phyloP scores from a whole-genome alignment of 1,140 invertebrate species.

The Riptortus pedestris region DNA sequence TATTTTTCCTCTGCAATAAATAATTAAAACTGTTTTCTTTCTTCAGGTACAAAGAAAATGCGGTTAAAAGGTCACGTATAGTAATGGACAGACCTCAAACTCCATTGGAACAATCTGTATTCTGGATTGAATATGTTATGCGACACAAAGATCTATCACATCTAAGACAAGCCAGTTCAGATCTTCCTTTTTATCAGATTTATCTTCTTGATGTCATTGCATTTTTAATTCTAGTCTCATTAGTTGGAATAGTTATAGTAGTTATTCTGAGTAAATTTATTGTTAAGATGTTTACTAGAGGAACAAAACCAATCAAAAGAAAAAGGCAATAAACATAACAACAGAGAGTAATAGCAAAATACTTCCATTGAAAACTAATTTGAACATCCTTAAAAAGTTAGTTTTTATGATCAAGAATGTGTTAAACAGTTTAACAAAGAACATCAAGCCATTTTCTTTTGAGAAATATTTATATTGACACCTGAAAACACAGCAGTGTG shows the following conservation, averaged over 20 bases:
- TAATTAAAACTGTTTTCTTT: not conserved
- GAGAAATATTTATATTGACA: too few relatives aligned
- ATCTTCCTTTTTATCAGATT: conserved; percentile 48
- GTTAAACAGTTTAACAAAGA: too few relatives aligned
- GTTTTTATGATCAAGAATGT: too few relatives aligned
- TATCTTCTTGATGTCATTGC: conserved; percentile 44
- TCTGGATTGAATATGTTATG: conserved; percentile 52
- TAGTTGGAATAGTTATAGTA: not conserved
- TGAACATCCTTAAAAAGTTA: too few relatives aligned
- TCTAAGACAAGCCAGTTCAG: conserved; percentile 44
- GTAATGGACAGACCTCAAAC: conserved; percentile 22
- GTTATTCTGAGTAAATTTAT: not conserved
- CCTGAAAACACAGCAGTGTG: too few relatives aligned
- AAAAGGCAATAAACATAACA: not conserved
- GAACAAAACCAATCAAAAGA: not conserved
- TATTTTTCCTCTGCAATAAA: not conserved
- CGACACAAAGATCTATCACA: conserved; percentile 44
- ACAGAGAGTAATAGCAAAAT: not conserved
- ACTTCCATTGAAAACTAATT: not conserved
- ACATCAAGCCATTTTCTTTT: too few relatives aligned
- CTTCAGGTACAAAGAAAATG: conserved; percentile 23
- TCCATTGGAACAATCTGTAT: conserved; percentile 45
- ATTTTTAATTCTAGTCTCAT: not conserved
- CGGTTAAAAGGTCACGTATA: not conserved
- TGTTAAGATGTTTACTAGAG: not conserved